Base-by-base conservation (phyloP, 2,888 invertebrate species). In the Agrotis segetum region DNA sequence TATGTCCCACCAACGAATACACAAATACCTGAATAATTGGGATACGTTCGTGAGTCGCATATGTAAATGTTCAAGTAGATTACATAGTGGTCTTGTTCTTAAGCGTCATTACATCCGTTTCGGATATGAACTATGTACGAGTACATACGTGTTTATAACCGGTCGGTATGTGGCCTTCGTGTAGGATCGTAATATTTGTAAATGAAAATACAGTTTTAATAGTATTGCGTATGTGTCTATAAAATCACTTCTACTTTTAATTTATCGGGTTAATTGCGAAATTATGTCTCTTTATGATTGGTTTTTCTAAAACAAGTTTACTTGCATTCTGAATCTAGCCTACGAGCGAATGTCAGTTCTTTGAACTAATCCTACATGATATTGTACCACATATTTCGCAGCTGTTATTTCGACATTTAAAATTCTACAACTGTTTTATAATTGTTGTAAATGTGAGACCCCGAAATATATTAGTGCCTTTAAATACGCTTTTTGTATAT, bases 111-210 rank as follows among this genome's bases (percentile, higher is more conserved):
- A 84, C 84, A 87, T 90, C 87, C 87, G 88, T 73, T 87, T 85
- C 71, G 74, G 84, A 87, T 64, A 72, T 71, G 68, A 74, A 61
- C 46, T 75, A 58, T 46, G 53, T 64, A 66, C 56, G 34, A 49
- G 34, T 73, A 40, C 46, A 14, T 52, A 70, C 56, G 47, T 24
- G 29, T 82, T 71, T 84, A 83, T 74, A 73, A 82, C 81, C 75
- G 83, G 70, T 79, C 17, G 63, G 58, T 60, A 84, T 86, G 76
- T 78, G 80, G 85, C 90, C 89, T 90, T 89, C 87, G 50, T 16
- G 40, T 63, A 53, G 78, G 75, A 83, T 85, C 79, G 73, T 80
- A 74, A 65, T 63, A 73, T 79, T 83, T 64, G 80, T 85, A 84
- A 85, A 85, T 73, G 76, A 83, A 82, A 81, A 81, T 82, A 79